Base-by-base conservation (phyloP, 2,888 invertebrate species). In the Torymus auratus region DNA sequence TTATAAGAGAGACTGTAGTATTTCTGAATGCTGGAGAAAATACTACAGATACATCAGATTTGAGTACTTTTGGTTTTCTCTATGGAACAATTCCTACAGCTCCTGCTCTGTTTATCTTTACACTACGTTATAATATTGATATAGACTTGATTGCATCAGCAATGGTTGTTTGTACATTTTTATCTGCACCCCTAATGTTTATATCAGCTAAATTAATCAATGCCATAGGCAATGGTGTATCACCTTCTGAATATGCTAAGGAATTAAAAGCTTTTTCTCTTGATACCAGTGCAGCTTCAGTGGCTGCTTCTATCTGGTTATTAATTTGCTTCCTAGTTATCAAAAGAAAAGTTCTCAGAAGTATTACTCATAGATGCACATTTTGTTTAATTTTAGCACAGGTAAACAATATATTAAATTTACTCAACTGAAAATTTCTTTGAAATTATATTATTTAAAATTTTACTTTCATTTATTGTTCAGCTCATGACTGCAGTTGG, bases 11-110 rank as follows among this genome's bases (percentile, higher is more conserved):
- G 91, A 94, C 96, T 20, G 95, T 98, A 0, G 96, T 95, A 86
- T 92, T 96, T 3, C 91, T 96, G 74, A 93, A 94, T 80, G 93
- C 95, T 10, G 96, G 96, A 0, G 91, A 88, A 0, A 94, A 95
- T 87, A 92, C 93, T 15, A 94, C 95, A 17, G 96, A 96, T 85
- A 96, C 96, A 0, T 92, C 94, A 12, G 96, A 97, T 83, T 92
- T 97, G 78, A 96, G 97, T 84, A 98, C 97, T 60, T 98, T 96
- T 90, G 98, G 97, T 0, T 99, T 99, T 91, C 92, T 99, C 0
- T 98, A 98, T 89, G 98, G 99, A 75, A 98, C 98, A 0, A 96
- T 99, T 90, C 99, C 99, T 0, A 95, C 98, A 0, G 98, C 98
- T 0, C 98, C 98, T 0, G 97, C 97, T n/a, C 96, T 98, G 0